Evolutionary conservation across 2,113 vertebrate genomes (phyloP), one percentile per base, ranked within the genome.

Genomic region (Entosphenus tridentatus): DNA sequence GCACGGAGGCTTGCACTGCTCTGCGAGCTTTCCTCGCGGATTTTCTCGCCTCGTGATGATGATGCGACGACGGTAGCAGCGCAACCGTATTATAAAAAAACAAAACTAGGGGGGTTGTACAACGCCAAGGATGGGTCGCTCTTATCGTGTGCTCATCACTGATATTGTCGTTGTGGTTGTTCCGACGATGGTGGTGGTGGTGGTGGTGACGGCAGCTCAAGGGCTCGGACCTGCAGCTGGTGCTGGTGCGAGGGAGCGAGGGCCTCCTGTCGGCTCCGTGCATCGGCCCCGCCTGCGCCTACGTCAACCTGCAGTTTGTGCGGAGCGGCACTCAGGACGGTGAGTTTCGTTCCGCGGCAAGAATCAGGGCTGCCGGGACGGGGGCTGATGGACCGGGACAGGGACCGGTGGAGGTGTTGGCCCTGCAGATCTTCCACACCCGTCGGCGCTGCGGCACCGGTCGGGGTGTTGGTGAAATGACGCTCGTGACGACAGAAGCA

Each of bases 171-270:
- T 67, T 13, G 21, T 17, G 21, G 39, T 65, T 13, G 67, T n/a
- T 56, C 55, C 9, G 54, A 55, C 21, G 39, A 55, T 65, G 39
- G 39, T 39, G 67, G 56, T 56, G 57, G 57, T 62, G 56, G 12
- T 18, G 55, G 57, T 68, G 72, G 2, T 75, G 68, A 70, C 3
- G 72, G 71, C 74, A 96, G 92, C 77, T 98, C 76, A 98, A 95
- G 77, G 86, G 83, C 5, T 89, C 85, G 7, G 86, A 95, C 72
- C 77, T 98, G 77, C 85, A 89, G 73, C 81, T 98, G 55, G 86
- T 85, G 2, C 85, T 98, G 8, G 81, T 85, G 70, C 39, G 81
- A 79, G 78, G 86, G 85, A 2, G 75, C 79, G 0, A 71, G 80
- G 13, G 72, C 68, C 9, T 70, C 74, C 39, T 70, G 7, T n/a